Base-by-base conservation (phyloP, 2,888 invertebrate species). In the Mylabris sibirica region DNA sequence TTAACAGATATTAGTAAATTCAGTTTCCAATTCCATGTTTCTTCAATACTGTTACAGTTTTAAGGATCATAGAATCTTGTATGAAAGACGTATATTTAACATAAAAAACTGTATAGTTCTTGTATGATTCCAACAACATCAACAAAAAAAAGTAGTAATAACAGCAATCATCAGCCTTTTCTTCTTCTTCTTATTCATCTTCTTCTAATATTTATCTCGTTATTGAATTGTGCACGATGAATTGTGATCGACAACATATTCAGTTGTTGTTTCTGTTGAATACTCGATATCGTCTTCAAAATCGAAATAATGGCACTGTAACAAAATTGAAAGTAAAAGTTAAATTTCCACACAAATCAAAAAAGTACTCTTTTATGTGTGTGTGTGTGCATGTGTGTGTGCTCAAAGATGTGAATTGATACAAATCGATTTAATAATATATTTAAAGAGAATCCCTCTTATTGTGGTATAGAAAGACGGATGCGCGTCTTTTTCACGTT, bases 281-380 rank as follows among this genome's bases (percentile, higher is more conserved):
- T 83, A 84, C 73, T 84, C 83, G 71, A 83, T 77, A 76, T 84
- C 84, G 74, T 84, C 84, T 69, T 84, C 83, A 74, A 83, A 84
- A 75, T 84, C 84, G 76, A 84, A 84, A 74, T 84, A 84, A 77
- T 84, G 84, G 76, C 84, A 84, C 84, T 84, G 81, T 68, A 81
- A 81, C 70, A 77, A 65, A 68, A 12, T 11, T 60, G 64, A 65
- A 57, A 64, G 24, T 12, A 53, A 35, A 12, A 30, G 30, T 67
- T 57, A n/a, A n/a, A n/a, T n/a, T n/a, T n/a, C n/a, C n/a, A n/a
- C n/a, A n/a, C n/a, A n/a, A n/a, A n/a, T n/a, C n/a, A n/a, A n/a
- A n/a, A n/a, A n/a, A n/a, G n/a, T n/a, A n/a, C n/a, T n/a, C n/a
- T n/a, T n/a, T n/a, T n/a, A n/a, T n/a, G n/a, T n/a, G n/a, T n/a